Conservation (phyloP, 2,113 vertebrate species). For the Protobothrops mucrosquamatus region DNA sequence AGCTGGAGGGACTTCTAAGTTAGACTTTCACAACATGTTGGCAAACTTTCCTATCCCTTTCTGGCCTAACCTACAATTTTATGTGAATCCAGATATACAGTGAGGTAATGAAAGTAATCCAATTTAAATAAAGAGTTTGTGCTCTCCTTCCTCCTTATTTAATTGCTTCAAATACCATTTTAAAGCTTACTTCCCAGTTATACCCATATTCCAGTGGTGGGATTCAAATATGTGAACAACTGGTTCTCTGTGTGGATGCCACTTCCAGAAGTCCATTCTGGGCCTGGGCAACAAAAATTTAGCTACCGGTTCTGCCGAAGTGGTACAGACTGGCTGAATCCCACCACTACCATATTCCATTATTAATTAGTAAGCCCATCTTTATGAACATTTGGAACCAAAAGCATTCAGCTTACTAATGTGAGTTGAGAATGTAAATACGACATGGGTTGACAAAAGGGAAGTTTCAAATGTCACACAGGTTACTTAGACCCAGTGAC, state of each 20-base stretch:
- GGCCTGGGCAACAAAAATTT: too few relatives aligned
- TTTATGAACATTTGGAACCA: neutral
- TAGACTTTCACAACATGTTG: neutral
- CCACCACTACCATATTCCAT: neutral
- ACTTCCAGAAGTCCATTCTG: too few relatives aligned
- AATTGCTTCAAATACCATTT: neutral
- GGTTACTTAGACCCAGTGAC: neutral
- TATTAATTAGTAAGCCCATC: neutral
- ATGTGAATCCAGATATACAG: neutral
- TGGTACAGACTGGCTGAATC: too few relatives aligned
- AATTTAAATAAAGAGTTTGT: neutral
- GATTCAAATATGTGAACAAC: too few relatives aligned
- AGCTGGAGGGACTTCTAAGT: neutral
- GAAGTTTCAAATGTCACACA: neutral
- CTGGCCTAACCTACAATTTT: neutral
- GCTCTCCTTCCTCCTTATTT: neutral
- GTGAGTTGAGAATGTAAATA: neutral
- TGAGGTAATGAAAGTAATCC: neutral
- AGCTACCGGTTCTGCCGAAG: too few relatives aligned
- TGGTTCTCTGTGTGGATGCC: too few relatives aligned
- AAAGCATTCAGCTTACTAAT: neutral
- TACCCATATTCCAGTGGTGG: neutral
- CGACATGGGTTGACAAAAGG: neutral
- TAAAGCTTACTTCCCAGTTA: neutral
- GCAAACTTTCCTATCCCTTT: neutral